Evolutionary conservation across 2,888 invertebrate genomes (phyloP).

Genomic region (Maniola hyperantus): DNA sequence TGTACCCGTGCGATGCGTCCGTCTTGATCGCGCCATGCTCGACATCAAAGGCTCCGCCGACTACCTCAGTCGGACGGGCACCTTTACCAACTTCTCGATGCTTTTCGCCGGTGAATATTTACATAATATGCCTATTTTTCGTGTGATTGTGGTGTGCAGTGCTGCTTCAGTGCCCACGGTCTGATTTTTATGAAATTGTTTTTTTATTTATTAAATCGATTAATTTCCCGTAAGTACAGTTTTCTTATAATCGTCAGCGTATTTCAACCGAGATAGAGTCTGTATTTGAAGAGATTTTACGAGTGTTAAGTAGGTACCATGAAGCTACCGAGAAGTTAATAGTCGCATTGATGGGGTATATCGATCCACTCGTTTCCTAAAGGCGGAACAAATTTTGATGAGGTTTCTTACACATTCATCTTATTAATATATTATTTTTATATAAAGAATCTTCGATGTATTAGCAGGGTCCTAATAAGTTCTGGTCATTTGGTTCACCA

Average conservation of each 20-base stretch:
- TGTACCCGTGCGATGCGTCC: constrained; percentile 59
- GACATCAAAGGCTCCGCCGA: constrained; percentile 96
- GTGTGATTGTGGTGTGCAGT: constrained; percentile 58
- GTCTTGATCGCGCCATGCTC: constrained; percentile 85
- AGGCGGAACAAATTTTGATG: background rate
- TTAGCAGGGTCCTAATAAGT: no score
- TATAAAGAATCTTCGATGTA: no score
- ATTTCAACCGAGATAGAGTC: background rate
- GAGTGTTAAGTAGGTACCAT: no score
- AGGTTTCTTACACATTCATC: background rate
- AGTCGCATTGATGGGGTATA: no score
- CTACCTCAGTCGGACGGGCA: constrained; percentile 94
- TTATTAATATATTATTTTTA: background rate
- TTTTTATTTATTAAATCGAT: constrained; percentile 13
- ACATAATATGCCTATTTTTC: constrained; percentile 42
- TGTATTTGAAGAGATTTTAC: background rate
- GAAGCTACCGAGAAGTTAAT: background rate
- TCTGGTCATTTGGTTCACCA: no score
- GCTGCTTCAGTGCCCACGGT: constrained; percentile 36
- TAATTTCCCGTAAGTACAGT: constrained; percentile 27
- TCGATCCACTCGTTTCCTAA: background rate
- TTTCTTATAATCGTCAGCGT: background rate
- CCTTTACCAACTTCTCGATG: constrained; percentile 97
- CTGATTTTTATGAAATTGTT: constrained; percentile 23
- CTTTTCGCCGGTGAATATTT: constrained; percentile 92